These are phyloP conservation scores for Polylopha cassiicola DNA, from an alignment of 2,888 invertebrate species.

Conservation along the genomic window DNA sequence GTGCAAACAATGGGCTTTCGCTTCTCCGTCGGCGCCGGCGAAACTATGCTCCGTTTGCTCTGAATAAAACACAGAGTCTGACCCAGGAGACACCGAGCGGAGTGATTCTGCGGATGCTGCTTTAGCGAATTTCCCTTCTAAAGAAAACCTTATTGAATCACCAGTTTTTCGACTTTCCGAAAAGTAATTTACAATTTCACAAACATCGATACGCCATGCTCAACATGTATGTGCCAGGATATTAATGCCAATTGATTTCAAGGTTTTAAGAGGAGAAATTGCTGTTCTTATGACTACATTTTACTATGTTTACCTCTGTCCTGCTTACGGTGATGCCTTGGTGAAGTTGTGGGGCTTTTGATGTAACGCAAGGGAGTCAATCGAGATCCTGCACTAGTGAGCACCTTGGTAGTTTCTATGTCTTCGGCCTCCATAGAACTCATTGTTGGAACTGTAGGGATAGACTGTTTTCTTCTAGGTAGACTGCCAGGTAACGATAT, in stretches of 20 bases:
- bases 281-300: neutral
- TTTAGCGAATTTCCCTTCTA: constrained; percentile 78
- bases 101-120: constrained; percentile 91
- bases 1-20: constrained; percentile 85
- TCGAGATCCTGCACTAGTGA: constrained; percentile 70
- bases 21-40: constrained; percentile 73
- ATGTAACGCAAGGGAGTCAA: constrained; percentile 67
- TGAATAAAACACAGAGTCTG: constrained; percentile 93
- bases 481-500: constrained; percentile 80
- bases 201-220: no score
- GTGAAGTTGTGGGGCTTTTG: constrained; percentile 71
- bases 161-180: constrained; percentile 10
- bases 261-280: constrained; percentile 20
- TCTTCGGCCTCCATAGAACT: constrained; percentile 74
- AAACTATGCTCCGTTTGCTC: constrained; percentile 81
- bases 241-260: constrained; percentile 9
- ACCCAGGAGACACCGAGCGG: constrained; percentile 92
- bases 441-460: constrained; percentile 66
- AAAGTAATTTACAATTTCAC: no score
- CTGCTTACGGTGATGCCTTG: constrained; percentile 68
- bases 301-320: constrained; percentile 46
- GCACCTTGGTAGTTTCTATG: constrained; percentile 63
- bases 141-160: constrained; percentile 27
- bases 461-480: constrained; percentile 78
- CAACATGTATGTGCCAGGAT: no score